phyloP scores from a whole-genome alignment of 2,797 vertebrate genomes.

The Tinamus major region DNA sequence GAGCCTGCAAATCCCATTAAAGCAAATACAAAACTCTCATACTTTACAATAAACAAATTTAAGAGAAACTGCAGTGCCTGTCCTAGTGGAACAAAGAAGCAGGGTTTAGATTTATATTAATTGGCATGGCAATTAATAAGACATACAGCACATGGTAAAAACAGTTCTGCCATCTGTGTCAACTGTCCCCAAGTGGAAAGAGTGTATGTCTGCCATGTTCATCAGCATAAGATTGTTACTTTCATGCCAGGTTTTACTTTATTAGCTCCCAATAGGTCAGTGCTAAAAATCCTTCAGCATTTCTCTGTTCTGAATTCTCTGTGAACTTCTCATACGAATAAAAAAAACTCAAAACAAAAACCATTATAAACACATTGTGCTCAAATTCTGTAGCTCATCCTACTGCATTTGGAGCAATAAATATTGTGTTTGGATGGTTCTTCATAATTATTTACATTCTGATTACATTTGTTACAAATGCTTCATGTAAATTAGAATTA shows the following conservation, averaged over 20 bases:
- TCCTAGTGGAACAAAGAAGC: neutral
- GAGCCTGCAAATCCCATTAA: neutral
- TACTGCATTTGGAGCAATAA: neutral
- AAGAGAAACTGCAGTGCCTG: neutral
- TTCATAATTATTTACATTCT: neutral
- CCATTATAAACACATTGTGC: neutral
- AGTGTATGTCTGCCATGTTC: neutral
- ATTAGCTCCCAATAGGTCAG: neutral
- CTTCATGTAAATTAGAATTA: neutral
- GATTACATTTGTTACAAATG: neutral
- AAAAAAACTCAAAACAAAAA: neutral
- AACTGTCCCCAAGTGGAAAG: neutral
- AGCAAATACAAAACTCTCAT: neutral
- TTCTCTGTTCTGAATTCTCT: neutral
- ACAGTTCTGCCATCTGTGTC: conserved; percentile 52
- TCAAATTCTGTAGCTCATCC: neutral
- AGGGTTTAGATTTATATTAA: conserved; percentile 9
- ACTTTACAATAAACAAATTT: neutral
- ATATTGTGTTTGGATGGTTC: neutral
- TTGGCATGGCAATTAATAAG: conserved; percentile 48
- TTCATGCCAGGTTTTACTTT: neutral
- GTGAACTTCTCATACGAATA: neutral
- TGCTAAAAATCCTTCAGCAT: neutral
- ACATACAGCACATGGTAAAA: conserved; percentile 62
- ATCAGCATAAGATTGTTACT: neutral